Conservation (phyloP, 1,140 invertebrate species). For the Sogatella furcifera region DNA sequence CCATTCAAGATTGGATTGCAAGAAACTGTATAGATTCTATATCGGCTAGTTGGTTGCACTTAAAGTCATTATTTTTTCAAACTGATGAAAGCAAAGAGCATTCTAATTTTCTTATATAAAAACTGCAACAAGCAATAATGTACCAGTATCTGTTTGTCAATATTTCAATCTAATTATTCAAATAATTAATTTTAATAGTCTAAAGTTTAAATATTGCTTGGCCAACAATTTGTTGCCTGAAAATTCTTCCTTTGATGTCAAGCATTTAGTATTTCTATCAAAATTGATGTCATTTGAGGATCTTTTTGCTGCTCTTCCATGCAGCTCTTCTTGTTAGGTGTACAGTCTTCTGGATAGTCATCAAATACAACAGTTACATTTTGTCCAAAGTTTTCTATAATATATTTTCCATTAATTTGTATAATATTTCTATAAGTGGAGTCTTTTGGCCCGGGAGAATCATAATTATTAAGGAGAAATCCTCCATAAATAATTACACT, state of each 20-base stretch:
- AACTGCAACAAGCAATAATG: no score
- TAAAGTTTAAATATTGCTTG: no score
- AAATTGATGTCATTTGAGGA: background rate
- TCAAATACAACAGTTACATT: background rate
- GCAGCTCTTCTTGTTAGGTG: background rate
- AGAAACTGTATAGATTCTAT: no score
- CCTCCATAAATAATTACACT: conserved; percentile 10
- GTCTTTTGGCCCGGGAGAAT: conserved; percentile 6
- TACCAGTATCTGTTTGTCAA: no score
- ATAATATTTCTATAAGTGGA: conserved; percentile 9
- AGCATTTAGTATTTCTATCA: background rate
- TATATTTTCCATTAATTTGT: background rate
- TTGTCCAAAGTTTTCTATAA: background rate
- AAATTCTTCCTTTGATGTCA: background rate
- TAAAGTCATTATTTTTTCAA: no score
- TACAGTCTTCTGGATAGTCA: background rate
- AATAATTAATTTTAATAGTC: no score
- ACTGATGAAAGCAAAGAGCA: no score
- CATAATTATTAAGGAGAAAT: conserved; percentile 7
- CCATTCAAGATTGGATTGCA: no score
- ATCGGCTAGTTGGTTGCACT: no score
- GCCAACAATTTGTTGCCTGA: no score
- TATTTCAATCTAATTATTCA: no score
- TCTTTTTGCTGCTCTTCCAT: background rate
- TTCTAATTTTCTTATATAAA: no score